Conservation (phyloP, 2,888 invertebrate genomes). For the Eulithis prunata region DNA sequence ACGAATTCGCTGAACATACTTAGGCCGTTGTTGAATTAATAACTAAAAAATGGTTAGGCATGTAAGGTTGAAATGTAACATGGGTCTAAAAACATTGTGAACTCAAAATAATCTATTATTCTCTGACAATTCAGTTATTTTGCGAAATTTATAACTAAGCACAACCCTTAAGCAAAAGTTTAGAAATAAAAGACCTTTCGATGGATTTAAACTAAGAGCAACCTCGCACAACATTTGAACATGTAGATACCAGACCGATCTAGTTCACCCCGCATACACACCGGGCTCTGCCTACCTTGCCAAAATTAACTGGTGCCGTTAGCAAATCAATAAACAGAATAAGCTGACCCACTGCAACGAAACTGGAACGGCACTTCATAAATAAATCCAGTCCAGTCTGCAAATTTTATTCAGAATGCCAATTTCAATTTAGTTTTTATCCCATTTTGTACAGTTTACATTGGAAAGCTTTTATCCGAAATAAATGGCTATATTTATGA, state of each 20-base stretch:
- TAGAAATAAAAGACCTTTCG: neutral
- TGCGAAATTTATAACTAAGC: too few species aligned
- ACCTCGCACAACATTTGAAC: neutral
- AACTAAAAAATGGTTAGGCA: neutral
- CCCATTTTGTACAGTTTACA: constrained; percentile 26
- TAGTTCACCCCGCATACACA: constrained; percentile 19
- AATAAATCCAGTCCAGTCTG: constrained; percentile 68
- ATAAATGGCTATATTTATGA: constrained; percentile 26
- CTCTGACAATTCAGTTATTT: too few species aligned
- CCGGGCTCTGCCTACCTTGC: constrained; percentile 49
- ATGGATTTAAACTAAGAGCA: neutral
- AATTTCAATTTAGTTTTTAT: constrained; percentile 60
- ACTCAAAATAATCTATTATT: too few species aligned
- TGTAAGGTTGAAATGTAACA: constrained; percentile 1
- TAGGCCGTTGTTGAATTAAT: neutral
- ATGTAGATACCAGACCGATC: constrained; percentile 2
- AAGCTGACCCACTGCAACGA: constrained; percentile 72
- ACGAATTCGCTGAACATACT: constrained; percentile 1
- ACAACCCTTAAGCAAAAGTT: too few species aligned
- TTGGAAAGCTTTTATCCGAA: constrained; percentile 40
- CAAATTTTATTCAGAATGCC: constrained; percentile 68
- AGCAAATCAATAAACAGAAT: constrained; percentile 78
- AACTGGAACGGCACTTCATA: constrained; percentile 75
- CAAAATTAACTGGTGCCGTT: constrained; percentile 75
- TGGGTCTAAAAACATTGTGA: too few species aligned